These are phyloP conservation scores for Horisme vitalbata DNA, from an alignment of 2,888 invertebrate species.

Conservation along the genomic window DNA sequence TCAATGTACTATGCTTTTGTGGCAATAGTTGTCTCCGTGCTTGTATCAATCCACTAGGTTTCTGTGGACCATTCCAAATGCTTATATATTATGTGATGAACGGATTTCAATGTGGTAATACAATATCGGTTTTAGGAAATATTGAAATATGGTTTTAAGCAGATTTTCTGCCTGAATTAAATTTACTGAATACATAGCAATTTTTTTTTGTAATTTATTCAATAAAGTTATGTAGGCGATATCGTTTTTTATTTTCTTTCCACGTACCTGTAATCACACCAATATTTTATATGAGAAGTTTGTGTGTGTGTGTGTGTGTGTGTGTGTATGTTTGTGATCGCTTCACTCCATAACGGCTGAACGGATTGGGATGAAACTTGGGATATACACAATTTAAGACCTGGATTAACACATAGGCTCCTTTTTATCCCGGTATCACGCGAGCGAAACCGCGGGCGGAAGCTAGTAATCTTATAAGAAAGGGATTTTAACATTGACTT, in stretches of 20 bases:
- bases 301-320: too few relatives aligned
- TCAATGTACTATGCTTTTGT: constrained; percentile 26
- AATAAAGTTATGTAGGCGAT: constrained; percentile 73
- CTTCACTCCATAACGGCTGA: too few relatives aligned
- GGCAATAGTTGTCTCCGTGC: constrained; percentile 29
- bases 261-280: too few relatives aligned
- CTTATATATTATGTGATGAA: constrained; percentile 22
- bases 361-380: too few relatives aligned
- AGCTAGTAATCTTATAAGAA: too few relatives aligned
- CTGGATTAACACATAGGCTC: too few relatives aligned
- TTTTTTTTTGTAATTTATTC: constrained; percentile 79
- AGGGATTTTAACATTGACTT: too few relatives aligned
- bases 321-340: too few relatives aligned
- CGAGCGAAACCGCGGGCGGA: too few relatives aligned
- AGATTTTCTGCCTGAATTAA: constrained; percentile 59
- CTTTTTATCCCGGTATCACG: too few relatives aligned
- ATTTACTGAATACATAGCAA: constrained; percentile 51
- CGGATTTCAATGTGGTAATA: constrained; percentile 38
- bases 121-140: constrained; percentile 55
- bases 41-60: constrained; percentile 44
- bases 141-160: constrained; percentile 54
- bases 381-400: too few relatives aligned
- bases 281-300: too few relatives aligned
- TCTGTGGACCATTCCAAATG: constrained; percentile 63
- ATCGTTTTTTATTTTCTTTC: constrained; percentile 45